Conservation (phyloP, 2,113 vertebrate species). For the Podilymbus podiceps region DNA sequence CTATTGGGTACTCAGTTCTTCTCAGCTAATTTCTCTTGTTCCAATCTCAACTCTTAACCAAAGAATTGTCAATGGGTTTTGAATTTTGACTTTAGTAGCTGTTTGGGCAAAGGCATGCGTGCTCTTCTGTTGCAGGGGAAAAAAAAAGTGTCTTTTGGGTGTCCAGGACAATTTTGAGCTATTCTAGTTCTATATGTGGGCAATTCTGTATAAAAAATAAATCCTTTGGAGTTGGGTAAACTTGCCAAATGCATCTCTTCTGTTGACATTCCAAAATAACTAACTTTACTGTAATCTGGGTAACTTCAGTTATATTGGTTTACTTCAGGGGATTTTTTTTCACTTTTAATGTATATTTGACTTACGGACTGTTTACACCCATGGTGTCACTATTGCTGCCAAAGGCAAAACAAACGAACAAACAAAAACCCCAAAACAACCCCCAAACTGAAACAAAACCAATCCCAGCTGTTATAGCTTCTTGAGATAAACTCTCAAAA, state of each 20-base stretch:
- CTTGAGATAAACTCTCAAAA: neutral
- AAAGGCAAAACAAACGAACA: neutral
- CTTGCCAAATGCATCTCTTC: neutral
- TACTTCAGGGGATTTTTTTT: neutral
- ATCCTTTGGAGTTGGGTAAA: neutral
- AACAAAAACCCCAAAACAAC: neutral
- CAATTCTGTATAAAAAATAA: neutral
- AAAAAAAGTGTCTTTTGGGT: neutral
- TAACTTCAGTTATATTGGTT: neutral
- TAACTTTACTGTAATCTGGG: neutral
- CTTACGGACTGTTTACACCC: neutral
- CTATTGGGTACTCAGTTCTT: neutral
- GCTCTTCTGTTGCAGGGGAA: neutral
- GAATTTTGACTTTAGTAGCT: neutral
- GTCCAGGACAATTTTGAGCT: neutral
- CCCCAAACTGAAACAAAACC: too few relatives aligned
- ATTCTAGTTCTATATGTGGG: neutral
- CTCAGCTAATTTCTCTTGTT: neutral
- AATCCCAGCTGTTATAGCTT: neutral
- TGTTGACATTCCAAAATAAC: neutral
- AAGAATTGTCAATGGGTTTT: neutral
- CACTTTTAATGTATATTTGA: neutral
- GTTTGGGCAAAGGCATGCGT: neutral
- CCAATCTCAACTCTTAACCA: neutral
- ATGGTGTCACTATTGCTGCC: neutral